Conservation (phyloP, 2,113 vertebrate species). For the Parus major region DNA sequence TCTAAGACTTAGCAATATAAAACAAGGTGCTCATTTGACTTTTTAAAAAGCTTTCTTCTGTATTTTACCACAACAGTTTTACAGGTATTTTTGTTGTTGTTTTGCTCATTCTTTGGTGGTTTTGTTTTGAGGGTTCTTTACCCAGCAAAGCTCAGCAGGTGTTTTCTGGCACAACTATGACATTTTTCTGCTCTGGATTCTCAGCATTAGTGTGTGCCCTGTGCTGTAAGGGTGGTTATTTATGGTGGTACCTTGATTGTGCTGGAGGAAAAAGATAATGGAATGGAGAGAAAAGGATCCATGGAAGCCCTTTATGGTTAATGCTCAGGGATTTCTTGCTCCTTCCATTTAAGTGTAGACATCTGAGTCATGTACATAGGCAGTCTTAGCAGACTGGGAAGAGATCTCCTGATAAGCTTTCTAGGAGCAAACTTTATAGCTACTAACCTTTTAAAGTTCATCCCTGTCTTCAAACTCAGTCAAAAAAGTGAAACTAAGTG, state of each 20-base stretch:
- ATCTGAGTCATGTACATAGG: fast-evolving
- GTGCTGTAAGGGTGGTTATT: neutral
- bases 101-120: neutral
- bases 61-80: neutral
- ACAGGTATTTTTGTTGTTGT: neutral
- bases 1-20: neutral
- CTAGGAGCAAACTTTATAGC: neutral
- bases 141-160: neutral
- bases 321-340: neutral
- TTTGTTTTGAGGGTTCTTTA: neutral
- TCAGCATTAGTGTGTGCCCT: neutral
- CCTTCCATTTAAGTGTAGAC: neutral
- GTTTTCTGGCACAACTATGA: neutral
- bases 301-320: neutral
- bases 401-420: neutral
- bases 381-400: neutral
- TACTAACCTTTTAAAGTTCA: neutral
- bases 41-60: neutral
- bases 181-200: neutral
- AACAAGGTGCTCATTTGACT: neutral
- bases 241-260: neutral
- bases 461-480: neutral
- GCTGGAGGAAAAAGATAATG: neutral
- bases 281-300: neutral
- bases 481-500: neutral